A percentile compares a stretch with the other conserved stretches of the same genome.
Conservation (phyloP, 1,140 invertebrate species). For the Ridgeia piscesae region DNA sequence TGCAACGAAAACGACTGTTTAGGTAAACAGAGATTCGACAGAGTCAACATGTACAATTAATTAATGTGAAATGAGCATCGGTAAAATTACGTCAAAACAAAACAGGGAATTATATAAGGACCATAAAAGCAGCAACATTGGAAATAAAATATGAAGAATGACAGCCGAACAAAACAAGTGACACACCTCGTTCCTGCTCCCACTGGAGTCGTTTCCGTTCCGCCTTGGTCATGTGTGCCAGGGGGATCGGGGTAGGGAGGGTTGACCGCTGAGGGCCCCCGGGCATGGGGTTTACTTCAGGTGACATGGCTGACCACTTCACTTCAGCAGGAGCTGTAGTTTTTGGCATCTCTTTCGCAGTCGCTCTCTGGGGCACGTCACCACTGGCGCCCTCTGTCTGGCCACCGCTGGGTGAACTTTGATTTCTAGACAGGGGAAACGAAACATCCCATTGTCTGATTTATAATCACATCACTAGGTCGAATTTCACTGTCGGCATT, state of each 20-base stretch:
- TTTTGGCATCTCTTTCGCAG: neutral
- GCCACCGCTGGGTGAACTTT: neutral
- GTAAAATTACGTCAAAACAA: neutral
- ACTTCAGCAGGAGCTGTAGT: neutral
- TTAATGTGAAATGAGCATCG: neutral
- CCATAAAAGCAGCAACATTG: neutral
- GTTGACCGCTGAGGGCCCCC: neutral
- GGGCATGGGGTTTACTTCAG: neutral
- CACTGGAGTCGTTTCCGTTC: constrained; percentile 22
- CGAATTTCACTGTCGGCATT: neutral
- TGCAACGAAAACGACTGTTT: too few relatives aligned
- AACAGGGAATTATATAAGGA: neutral
- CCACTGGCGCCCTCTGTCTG: neutral
- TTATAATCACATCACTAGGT: neutral
- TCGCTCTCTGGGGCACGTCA: neutral
- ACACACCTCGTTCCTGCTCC: constrained; percentile 20
- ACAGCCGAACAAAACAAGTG: neutral
- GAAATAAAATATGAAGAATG: neutral
- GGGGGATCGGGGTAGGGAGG: neutral
- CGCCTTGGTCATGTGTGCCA: constrained; percentile 11
- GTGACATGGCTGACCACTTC: neutral
- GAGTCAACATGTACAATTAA: neutral
- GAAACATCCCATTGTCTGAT: neutral
- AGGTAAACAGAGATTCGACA: too few relatives aligned
- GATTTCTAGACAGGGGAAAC: neutral